A percentile compares a stretch with the other conserved stretches of the same genome.
Evolutionary conservation across 2,113 vertebrate species (phyloP).

Genomic region (Phycodurus eques): DNA sequence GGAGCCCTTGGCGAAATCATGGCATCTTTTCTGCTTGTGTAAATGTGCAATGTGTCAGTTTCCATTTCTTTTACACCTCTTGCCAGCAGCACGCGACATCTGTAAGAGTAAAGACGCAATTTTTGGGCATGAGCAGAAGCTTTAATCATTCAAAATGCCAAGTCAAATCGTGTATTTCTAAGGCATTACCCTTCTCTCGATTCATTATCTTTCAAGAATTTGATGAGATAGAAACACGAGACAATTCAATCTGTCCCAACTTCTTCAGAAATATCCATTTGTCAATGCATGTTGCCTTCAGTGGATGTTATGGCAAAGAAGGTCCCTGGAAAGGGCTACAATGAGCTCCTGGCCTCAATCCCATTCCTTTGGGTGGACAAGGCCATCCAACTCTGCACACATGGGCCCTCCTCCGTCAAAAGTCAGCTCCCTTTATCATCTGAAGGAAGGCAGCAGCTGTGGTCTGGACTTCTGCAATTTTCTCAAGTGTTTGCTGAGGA

Average conservation of each 20-base stretch:
- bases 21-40: too few species aligned
- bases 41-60: too few species aligned
- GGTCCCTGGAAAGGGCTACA: background rate
- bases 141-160: background rate
- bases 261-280: background rate
- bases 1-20: too few species aligned
- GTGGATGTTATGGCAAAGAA: background rate
- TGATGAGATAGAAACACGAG: background rate
- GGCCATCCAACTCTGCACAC: background rate
- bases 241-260: background rate
- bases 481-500: constrained; percentile 10
- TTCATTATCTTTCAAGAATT: background rate
- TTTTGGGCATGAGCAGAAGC: background rate
- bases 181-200: background rate
- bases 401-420: background rate
- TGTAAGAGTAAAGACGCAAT: too few species aligned
- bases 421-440: background rate
- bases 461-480: constrained; percentile 6
- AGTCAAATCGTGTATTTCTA: background rate
- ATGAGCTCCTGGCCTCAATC: constrained; percentile 8
- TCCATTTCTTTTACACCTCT: too few species aligned
- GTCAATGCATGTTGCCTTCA: constrained; percentile 5
- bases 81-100: too few species aligned
- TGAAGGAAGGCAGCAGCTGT: constrained; percentile 11
- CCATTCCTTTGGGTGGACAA: background rate